Percentiles rank a stretch among this genome's conserved stretches.
These are phyloP conservation scores for Danionella dracula DNA, from an alignment of 2,797 vertebrate genomes.

Conservation along the genomic window DNA sequence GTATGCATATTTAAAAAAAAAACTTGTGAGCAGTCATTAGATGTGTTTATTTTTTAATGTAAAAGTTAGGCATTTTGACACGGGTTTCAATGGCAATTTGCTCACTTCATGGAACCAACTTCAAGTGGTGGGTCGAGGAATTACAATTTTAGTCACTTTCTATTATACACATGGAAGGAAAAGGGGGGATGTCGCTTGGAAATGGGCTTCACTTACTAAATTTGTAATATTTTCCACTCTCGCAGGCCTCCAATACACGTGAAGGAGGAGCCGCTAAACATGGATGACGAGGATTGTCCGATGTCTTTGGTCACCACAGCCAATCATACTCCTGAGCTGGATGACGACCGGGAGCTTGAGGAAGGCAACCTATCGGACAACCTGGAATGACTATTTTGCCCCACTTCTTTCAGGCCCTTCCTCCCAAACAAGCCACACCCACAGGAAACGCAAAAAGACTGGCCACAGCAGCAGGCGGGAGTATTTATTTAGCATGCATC, in stretches of 20 bases:
- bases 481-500: slow-evolving; percentile 99
- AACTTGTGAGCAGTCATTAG: not conserved
- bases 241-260: slow-evolving; percentile 89
- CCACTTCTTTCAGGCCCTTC: slow-evolving; percentile 49
- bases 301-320: slow-evolving; percentile 98
- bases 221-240: not conserved
- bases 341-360: slow-evolving; percentile 97
- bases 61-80: too few species aligned
- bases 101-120: too few species aligned
- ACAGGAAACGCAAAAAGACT: slow-evolving; percentile 86
- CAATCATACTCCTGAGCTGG: slow-evolving; percentile 98
- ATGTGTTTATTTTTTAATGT: not conserved
- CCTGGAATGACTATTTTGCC: slow-evolving; percentile 81
- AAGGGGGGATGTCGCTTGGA: too few species aligned
- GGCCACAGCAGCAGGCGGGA: slow-evolving; percentile 89
- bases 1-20: too few species aligned
- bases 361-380: slow-evolving; percentile 99
- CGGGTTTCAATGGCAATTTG: too few species aligned
- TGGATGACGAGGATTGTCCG: slow-evolving; percentile 97
- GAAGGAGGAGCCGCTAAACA: slow-evolving; percentile 96
- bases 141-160: too few species aligned
- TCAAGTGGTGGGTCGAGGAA: too few species aligned
- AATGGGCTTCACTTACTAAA: too few species aligned
- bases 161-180: too few species aligned
- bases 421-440: slow-evolving; percentile 82